Percentiles rank a stretch among this genome's conserved stretches.
These are phyloP conservation scores for Hiodon tergisus DNA, from an alignment of 2,113 vertebrate genomes.

Conservation along the genomic window DNA sequence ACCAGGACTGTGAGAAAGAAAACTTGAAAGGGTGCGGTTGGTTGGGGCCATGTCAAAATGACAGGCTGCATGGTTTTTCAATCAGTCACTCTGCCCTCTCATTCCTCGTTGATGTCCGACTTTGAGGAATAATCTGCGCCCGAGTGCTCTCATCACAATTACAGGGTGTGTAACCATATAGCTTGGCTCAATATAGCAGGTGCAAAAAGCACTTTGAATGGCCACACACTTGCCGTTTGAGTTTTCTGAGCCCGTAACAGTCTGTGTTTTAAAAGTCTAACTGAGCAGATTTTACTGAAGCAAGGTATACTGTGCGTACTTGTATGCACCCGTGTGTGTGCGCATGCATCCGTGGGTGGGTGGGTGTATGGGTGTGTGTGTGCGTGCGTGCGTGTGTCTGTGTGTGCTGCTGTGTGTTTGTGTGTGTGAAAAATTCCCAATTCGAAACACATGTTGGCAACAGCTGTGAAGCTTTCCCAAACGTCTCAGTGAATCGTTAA, in stretches of 20 bases:
- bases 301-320: background rate
- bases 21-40: background rate
- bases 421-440: conserved; percentile 39
- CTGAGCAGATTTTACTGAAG: too few relatives aligned
- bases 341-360: too few relatives aligned
- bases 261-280: too few relatives aligned
- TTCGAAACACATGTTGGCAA: conserved; percentile 54
- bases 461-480: conserved; percentile 54
- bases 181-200: background rate
- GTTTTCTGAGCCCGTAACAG: background rate
- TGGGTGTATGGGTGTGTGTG: too few relatives aligned
- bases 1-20: background rate
- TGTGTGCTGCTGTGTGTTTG: too few relatives aligned
- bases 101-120: conserved; percentile 1
- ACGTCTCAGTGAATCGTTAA: conserved; percentile 51
- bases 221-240: background rate
- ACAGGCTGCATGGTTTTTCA: conserved; percentile 6
- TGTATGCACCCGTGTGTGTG: too few relatives aligned
- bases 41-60: conserved; percentile 6
- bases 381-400: too few relatives aligned
- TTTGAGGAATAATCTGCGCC: background rate
- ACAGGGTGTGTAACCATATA: background rate
- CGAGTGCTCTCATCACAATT: background rate
- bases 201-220: background rate
- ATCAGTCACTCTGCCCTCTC: background rate